phyloP scores from a whole-genome alignment of 2,888 invertebrate species.

The Cheilosia grossa region DNA sequence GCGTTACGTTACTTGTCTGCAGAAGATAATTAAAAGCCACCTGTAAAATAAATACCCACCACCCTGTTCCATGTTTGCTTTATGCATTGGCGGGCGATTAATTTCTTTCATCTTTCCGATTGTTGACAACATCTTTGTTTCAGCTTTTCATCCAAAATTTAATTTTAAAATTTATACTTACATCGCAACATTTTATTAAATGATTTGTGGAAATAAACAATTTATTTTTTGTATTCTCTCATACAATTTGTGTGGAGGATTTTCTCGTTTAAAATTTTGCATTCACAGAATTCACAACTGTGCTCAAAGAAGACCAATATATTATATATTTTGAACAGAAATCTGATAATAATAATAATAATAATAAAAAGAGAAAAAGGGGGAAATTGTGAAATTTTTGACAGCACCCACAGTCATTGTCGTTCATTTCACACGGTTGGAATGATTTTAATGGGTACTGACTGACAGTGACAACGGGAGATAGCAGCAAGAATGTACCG shows the following conservation, averaged over 20 bases:
- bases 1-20: too few relatives aligned
- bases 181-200: background rate
- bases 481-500: slow-evolving; percentile 13
- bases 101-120: background rate
- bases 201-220: background rate
- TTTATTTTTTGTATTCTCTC: background rate
- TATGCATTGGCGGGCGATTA: background rate
- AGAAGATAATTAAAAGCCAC: too few relatives aligned
- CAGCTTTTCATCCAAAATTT: background rate
- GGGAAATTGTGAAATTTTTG: slow-evolving; percentile 20
- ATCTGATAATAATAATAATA: slow-evolving; percentile 1
- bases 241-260: background rate
- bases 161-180: background rate
- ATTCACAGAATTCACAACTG: background rate
- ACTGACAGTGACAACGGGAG: background rate
- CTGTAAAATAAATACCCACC: background rate
- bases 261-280: background rate
- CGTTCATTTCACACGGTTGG: slow-evolving; percentile 24
- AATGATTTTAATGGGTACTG: slow-evolving; percentile 29
- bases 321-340: slow-evolving; percentile 3
- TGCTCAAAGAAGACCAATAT: background rate
- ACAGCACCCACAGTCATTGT: slow-evolving; percentile 30
- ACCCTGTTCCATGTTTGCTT: slow-evolving; percentile 17
- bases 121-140: slow-evolving; percentile 7
- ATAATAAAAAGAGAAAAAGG: background rate